These are phyloP conservation scores for Aphelocoma californica DNA, from an alignment of 2,797 vertebrate genomes.

Conservation along the genomic window DNA sequence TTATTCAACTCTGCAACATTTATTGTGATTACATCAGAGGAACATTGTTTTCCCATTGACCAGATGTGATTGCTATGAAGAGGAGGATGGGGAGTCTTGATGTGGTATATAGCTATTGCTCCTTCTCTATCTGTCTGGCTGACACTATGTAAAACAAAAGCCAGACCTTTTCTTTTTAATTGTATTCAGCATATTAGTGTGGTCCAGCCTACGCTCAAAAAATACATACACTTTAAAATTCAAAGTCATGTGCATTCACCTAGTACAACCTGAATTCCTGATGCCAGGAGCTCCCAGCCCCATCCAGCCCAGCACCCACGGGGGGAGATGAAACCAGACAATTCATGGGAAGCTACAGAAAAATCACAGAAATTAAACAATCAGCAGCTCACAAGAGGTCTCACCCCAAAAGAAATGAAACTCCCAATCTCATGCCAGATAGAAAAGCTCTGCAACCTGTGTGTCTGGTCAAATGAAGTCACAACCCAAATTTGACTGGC, in stretches of 20 bases:
- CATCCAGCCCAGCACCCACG: neutral
- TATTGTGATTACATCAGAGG: neutral
- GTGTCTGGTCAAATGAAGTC: neutral
- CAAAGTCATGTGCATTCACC: neutral
- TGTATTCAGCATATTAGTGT: neutral
- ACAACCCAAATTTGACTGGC: neutral
- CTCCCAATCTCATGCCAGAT: rapidly evolving
- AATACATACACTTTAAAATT: neutral
- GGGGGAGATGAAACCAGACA: neutral
- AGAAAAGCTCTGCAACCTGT: neutral
- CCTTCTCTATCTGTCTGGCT: neutral
- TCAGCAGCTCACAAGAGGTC: neutral
- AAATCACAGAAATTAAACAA: neutral
- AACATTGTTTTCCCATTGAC: constrained; percentile 1
- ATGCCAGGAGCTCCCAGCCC: neutral
- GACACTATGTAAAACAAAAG: neutral
- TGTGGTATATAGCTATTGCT: neutral
- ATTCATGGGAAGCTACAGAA: neutral
- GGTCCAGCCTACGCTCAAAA: neutral
- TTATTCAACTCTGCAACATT: neutral
- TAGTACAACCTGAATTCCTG: neutral
- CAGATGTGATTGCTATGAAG: neutral
- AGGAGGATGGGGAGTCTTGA: neutral
- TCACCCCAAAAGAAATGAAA: neutral
- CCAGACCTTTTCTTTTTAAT: neutral